These are phyloP conservation scores for Triops longicaudatus DNA, from an alignment of 1,140 invertebrate genomes.

Conservation along the genomic window DNA sequence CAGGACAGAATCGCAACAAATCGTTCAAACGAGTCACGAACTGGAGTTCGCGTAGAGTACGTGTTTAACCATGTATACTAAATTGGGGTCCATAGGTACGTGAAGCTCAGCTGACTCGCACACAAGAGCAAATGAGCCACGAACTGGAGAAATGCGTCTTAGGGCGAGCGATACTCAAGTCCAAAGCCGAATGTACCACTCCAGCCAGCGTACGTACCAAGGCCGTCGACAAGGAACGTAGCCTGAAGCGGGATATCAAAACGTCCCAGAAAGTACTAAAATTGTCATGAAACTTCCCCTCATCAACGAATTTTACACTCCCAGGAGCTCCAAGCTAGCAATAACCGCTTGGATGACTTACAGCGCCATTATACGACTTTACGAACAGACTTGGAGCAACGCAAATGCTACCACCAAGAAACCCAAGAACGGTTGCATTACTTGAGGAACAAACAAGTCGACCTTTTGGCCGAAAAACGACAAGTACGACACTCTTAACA, in stretches of 20 bases:
- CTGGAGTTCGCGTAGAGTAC: too few species aligned
- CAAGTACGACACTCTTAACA: neutral
- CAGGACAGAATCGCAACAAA: too few species aligned
- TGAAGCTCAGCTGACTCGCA: conserved; percentile 17
- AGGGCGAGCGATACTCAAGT: conserved; percentile 22
- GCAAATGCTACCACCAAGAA: neutral
- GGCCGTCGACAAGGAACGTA: conserved; percentile 16
- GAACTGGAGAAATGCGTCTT: conserved; percentile 25
- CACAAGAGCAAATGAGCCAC: conserved; percentile 25
- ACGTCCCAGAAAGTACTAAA: neutral
- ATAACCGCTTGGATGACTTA: conserved; percentile 7
- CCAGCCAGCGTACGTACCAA: neutral
- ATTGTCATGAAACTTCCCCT: neutral
- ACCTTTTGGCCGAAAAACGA: neutral
- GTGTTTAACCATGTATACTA: too few species aligned
- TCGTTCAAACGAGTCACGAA: too few species aligned
- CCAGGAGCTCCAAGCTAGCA: neutral
- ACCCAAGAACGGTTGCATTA: neutral
- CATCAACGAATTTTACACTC: neutral
- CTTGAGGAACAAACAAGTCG: neutral
- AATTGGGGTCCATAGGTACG: conserved; percentile 15
- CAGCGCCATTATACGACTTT: neutral
- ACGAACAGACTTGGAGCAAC: neutral
- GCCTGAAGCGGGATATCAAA: neutral
- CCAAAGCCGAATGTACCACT: conserved; percentile 22